Base-by-base conservation (phyloP, 2,888 invertebrate species). In the Cryptus viduatorius region DNA sequence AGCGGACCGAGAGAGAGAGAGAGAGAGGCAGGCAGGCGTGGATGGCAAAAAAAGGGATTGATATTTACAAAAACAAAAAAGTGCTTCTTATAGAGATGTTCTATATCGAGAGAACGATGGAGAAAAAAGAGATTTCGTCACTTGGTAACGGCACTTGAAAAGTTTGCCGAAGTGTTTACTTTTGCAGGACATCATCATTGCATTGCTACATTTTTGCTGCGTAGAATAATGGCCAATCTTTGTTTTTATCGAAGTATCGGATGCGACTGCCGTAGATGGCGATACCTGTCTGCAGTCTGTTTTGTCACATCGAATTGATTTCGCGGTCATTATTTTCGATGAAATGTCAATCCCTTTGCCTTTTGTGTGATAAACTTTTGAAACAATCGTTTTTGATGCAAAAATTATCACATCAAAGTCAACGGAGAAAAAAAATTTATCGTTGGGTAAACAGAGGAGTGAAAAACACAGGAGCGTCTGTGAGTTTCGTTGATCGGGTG, bases 101-200 rank as follows among this genome's bases (percentile, higher is more conserved):
- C 31, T 64, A 24, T 64, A 24, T 64, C 14, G 48, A 53, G 37
- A 76, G 37, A 76, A 67, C 7, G 31, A 59, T 50, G 37, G 56
- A 76, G 50, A 79, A 79, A 78, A 50, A 61, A 69, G 68, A 53
- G 14, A 82, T 79, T 86, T 89, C 78, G 86, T 88, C 82, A 86
- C 85, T 84, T 85, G 83, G 85, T 88, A 90, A 91, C 87, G 88
- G 87, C 88, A 89, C 85, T 91, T 90, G 89, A 87, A 91, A 90
- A 89, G 87, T 90, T 90, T 56, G 75, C 84, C 86, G 88, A 87
- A 88, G 89, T 88, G 44, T 44, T 19, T 12, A 12, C 48, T 46
- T 76, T 69, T 31, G 48, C 10, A 37, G 48, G 48, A 59, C 37
- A 42, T 37, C 50, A 24, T 86, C 84, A 44, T 73, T 56, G 79